Base-by-base conservation (phyloP, 2,113 vertebrate species). In the Nicator chloris region DNA sequence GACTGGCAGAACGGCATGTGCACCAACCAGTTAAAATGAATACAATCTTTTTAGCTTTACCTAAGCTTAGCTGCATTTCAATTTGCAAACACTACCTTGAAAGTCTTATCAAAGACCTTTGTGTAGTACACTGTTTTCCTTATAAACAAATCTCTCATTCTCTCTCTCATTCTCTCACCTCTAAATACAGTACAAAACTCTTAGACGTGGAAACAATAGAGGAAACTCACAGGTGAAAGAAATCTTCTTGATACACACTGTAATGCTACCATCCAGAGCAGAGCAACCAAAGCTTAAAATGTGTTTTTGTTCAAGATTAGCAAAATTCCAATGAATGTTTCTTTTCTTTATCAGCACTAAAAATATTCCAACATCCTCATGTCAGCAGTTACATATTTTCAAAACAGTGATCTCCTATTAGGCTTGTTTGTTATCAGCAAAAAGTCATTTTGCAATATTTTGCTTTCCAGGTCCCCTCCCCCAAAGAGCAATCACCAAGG, bases 331-430 rank as follows among this genome's bases (percentile, higher is more conserved):
- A 20, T 24, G 26, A 93, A 88, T 18, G 39, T 63, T 92, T 73
- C 21, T 94, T 94, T 60, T 72, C 68, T 72, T 95, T 95, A 95
- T 92, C 75, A 77, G 61, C 37, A 68, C 90, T 77, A 93, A 83
- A 95, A 96, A 80, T 92, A 95, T 84, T 90, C 68, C 80, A 91
- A 88, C 68, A 95, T 60, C 49, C 54, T 91, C 75, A 64, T 60
- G 81, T 91, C 90, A 95, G 87, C 91, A 97, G 80, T 70, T 82
- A 63, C 59, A 90, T 83, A 79, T 93, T 94, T 96, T 87, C 79
- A 89, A 93, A 96, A 91, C 54, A 94, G 59, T 89, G 53, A 60
- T 69, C 27, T 92, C 68, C 85, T 68, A 70, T 2, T 91, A 82
- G 80, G 69, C 60, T 93, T 86, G 64, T 93, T 88, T 75, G 33